These are phyloP conservation scores for Seriola quinqueradiata DNA, from an alignment of 2,113 vertebrate species.

Conservation along the genomic window DNA sequence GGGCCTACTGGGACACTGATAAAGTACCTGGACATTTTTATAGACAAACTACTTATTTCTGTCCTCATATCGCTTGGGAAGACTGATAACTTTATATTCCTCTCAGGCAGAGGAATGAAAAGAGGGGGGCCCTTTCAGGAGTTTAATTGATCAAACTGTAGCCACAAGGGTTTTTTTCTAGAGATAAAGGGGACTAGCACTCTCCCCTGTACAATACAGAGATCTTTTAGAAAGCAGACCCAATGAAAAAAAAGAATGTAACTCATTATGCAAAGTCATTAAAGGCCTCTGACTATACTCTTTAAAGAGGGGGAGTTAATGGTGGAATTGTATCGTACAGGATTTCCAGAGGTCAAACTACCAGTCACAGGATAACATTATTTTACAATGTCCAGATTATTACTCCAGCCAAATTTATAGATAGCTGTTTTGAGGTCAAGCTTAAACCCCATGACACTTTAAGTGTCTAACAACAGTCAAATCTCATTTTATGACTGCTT, in stretches of 20 bases:
- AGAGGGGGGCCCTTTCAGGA: conserved; percentile 80
- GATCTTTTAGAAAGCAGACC: conserved; percentile 82
- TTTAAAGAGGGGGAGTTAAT: conserved; percentile 77
- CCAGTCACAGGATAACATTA: conserved; percentile 72
- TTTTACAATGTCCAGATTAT: conserved; percentile 80
- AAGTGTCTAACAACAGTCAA: conserved; percentile 28
- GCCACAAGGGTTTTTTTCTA: conserved; percentile 79
- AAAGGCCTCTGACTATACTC: conserved; percentile 75
- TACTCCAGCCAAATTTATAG: conserved; percentile 43
- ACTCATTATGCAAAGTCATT: conserved; percentile 86
- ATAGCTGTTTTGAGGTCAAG: conserved; percentile 64
- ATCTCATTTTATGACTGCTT: conserved; percentile 29
- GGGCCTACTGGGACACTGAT: conserved; percentile 84
- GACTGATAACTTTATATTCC: conserved; percentile 89
- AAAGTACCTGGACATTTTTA: conserved; percentile 89
- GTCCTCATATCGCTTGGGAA: conserved; percentile 83
- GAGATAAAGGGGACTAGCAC: conserved; percentile 84
- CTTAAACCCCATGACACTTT: conserved; percentile 44
- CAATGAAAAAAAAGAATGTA: conserved; percentile 79
- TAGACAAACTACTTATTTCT: conserved; percentile 89
- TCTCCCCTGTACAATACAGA: conserved; percentile 81
- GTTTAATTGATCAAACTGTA: conserved; percentile 88
- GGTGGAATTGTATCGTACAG: conserved; percentile 69
- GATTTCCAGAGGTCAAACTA: conserved; percentile 79
- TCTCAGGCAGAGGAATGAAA: conserved; percentile 82